Base-by-base conservation (phyloP, 2,113 vertebrate species). In the Stigmatopora nigra region DNA sequence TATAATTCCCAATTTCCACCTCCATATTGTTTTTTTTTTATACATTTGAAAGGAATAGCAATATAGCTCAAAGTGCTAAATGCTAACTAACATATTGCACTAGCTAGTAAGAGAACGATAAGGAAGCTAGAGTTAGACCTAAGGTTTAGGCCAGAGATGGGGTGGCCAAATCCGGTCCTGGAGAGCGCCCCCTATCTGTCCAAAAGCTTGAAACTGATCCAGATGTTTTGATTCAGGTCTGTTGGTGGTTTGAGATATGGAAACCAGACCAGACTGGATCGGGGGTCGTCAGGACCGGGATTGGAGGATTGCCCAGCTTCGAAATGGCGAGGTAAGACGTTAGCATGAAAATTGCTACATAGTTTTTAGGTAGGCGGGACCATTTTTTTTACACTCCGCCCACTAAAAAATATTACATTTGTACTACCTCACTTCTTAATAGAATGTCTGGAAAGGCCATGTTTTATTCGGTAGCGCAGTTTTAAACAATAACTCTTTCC, bases 71-170 rank as follows among this genome's bases (percentile, higher is more conserved):
- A 65, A 62, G 65, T 73, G 56, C 49, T 31, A 10, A 44, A 45
- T 19, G 4, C 65, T 49, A 17, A n/a, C 22, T 14, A 8, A 60
- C 59, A 31, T 49, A 57, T 17, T 70, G 67, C 55, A 82, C 65
- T 61, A 17, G 22, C 55, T 47, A 58, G 12, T 57, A 20, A 17
- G 46, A 31, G 25, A 31, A 10, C 4, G 19, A 4, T 20, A 4
- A 22, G 20, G 5, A 53, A 15, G 5, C 7, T 31, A 56, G 22
- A 56, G 12, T 13, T 11, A 56, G 22, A 25, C 22, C 22, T 14
- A 7, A 15, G 20, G 53, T 31, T 13, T 53, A n/a, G 19, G 12
- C 20, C 25, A 3, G 25, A 31, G 25, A 1, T 2, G 25, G 25
- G 25, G 3, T 31, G 25, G 25, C 25, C 25, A 31, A 31, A 3